These are phyloP conservation scores for Aphyosemion australe DNA, from an alignment of 2,113 vertebrate genomes.

Conservation along the genomic window DNA sequence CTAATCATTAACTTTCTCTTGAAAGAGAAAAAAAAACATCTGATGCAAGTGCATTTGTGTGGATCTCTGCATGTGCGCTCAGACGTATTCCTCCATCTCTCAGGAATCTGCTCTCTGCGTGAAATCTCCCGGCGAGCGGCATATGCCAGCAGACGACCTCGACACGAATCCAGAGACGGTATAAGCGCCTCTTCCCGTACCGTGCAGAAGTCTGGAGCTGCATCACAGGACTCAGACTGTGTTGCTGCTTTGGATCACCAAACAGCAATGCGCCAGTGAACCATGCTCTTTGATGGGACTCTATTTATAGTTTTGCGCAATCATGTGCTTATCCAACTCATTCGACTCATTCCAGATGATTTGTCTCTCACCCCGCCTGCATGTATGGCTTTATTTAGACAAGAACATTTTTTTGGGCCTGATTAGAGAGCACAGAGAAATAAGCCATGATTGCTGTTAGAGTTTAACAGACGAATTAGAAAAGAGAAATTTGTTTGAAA, in stretches of 20 bases:
- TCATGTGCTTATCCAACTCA: slow-evolving; percentile 72
- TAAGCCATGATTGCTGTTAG: slow-evolving; percentile 65
- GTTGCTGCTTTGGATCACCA: slow-evolving; percentile 59
- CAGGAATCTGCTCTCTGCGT: slow-evolving; percentile 68
- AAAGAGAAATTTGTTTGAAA: slow-evolving; percentile 58
- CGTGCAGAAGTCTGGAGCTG: slow-evolving; percentile 54
- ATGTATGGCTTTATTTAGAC: slow-evolving; percentile 68
- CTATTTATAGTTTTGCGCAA: slow-evolving; percentile 73
- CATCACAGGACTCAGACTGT: slow-evolving; percentile 56
- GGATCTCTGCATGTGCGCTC: slow-evolving; percentile 7
- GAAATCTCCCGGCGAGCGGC: slow-evolving; percentile 70
- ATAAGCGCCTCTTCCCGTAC: slow-evolving; percentile 32
- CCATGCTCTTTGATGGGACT: slow-evolving; percentile 59
- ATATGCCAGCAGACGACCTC: slow-evolving; percentile 56
- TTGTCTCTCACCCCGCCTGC: slow-evolving; percentile 57
- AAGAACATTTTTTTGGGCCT: slow-evolving; percentile 47
- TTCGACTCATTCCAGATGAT: slow-evolving; percentile 73
- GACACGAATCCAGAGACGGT: slow-evolving; percentile 57
- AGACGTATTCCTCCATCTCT: slow-evolving; percentile 15
- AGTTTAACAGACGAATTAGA: slow-evolving; percentile 58
- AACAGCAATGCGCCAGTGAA: slow-evolving; percentile 57
- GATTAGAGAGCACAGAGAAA: slow-evolving; percentile 69
- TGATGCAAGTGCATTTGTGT: slow-evolving; percentile 7
- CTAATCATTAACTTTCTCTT: slow-evolving; percentile 3
- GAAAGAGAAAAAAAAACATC: background rate